phyloP scores from a whole-genome alignment of 2,113 vertebrate species.

The Dipodomys merriami region DNA sequence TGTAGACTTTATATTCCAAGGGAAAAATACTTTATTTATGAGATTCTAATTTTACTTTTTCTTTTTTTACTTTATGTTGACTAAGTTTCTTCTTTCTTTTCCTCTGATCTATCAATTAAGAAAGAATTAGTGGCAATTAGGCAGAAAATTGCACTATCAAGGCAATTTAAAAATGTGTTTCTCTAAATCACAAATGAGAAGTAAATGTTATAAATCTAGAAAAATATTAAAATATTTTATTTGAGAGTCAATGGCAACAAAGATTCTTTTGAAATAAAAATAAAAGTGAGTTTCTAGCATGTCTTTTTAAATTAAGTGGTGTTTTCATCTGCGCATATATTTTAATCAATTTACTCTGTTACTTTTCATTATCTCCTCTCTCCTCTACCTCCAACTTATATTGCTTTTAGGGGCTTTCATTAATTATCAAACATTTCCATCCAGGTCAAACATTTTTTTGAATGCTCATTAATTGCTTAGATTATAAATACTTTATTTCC shows the following conservation, averaged over 20 bases:
- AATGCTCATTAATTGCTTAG: no score
- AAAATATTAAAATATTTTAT: constrained; percentile 30
- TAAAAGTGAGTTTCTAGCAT: constrained; percentile 21
- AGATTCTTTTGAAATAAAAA: background rate
- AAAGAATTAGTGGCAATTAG: background rate
- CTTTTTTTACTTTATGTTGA: background rate
- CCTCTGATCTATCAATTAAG: background rate
- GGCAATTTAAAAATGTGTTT: background rate
- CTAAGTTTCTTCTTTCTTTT: background rate
- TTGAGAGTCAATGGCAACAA: background rate
- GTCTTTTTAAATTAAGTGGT: background rate
- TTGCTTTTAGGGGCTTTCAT: no score
- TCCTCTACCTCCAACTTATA: no score
- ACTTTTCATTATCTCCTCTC: no score
- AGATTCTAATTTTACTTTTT: background rate
- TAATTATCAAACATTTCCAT: no score
- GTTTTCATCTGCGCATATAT: no score
- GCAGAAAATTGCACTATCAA: background rate
- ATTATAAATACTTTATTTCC: no score
- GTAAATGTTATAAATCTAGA: background rate
- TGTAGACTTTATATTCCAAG: no score
- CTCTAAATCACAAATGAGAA: background rate
- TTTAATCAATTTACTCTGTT: no score
- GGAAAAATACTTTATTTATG: background rate
- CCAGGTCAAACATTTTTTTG: no score